Percentiles rank a stretch among this genome's conserved stretches.
phyloP scores from a whole-genome alignment of 2,797 vertebrate species.

The Gouania willdenowi region DNA sequence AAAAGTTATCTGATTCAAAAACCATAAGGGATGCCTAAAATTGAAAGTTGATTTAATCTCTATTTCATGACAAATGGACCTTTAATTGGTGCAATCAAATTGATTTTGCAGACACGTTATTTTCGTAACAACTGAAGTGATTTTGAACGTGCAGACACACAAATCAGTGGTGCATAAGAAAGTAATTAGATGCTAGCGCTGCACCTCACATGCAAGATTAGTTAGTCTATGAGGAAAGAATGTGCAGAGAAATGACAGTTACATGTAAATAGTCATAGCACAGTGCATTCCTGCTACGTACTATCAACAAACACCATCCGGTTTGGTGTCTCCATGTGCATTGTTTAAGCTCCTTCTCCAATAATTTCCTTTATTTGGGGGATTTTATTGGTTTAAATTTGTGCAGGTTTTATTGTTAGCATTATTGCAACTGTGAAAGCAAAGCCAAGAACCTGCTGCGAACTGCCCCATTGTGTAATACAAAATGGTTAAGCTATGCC shows the following conservation, averaged over 20 bases:
- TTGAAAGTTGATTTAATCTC: constrained; percentile 42
- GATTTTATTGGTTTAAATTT: constrained; percentile 4
- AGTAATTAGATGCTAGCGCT: constrained; percentile 56
- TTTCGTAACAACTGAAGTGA: constrained; percentile 36
- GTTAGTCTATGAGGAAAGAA: constrained; percentile 7
- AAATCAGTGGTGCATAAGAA: constrained; percentile 53
- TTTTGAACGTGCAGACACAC: constrained; percentile 34
- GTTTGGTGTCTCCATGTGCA: constrained; percentile 2
- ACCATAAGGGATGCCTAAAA: too few relatives aligned
- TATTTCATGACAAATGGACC: constrained; percentile 21
- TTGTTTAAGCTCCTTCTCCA: background rate
- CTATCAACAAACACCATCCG: background rate
- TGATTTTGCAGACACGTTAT: constrained; percentile 55
- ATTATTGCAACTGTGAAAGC: constrained; percentile 19
- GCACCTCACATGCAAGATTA: constrained; percentile 21
- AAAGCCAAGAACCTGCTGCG: constrained; percentile 19
- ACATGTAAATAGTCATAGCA: background rate
- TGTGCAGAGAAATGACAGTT: constrained; percentile 14
- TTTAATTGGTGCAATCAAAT: constrained; percentile 59
- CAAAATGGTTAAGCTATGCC: constrained; percentile 12
- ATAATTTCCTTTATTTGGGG: background rate
- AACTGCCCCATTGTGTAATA: constrained; percentile 16
- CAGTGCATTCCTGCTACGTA: background rate
- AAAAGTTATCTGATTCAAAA: too few relatives aligned
- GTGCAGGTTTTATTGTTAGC: constrained; percentile 17